These are phyloP conservation scores for Vanessa atalanta DNA, from an alignment of 1,140 invertebrate genomes.

Conservation along the genomic window DNA sequence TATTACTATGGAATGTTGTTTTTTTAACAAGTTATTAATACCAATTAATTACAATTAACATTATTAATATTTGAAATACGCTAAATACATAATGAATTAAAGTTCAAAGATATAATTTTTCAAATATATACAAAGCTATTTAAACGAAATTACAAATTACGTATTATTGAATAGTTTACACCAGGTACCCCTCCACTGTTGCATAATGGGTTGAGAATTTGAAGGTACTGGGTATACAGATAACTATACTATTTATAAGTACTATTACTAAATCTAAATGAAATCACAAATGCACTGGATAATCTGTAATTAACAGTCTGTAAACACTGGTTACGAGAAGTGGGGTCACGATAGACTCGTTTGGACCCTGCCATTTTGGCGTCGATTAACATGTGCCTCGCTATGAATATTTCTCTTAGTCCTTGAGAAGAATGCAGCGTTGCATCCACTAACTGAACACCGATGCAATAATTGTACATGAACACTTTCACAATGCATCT, in stretches of 20 bases:
- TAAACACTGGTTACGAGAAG: slow-evolving; percentile 38
- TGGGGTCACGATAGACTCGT: slow-evolving; percentile 59
- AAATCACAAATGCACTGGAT: slow-evolving; percentile 74
- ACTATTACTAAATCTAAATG: slow-evolving; percentile 46
- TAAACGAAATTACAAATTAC: slow-evolving; percentile 21
- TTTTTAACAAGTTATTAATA: slow-evolving; percentile 25
- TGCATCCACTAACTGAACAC: slow-evolving; percentile 85
- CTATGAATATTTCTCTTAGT: slow-evolving; percentile 86
- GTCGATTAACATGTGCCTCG: slow-evolving; percentile 79
- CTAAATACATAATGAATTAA: slow-evolving; percentile 11
- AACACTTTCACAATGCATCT: slow-evolving; percentile 84
- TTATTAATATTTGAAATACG: slow-evolving; percentile 28
- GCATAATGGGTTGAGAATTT: slow-evolving; percentile 51
- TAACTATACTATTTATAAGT: slow-evolving; percentile 27
- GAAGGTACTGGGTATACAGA: slow-evolving; percentile 59
- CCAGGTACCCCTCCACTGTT: slow-evolving; percentile 8
- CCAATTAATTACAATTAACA: slow-evolving; percentile 14
- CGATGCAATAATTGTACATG: slow-evolving; percentile 84
- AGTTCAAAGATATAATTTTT: slow-evolving; percentile 1
- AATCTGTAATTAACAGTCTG: slow-evolving; percentile 42
- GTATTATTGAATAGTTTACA: slow-evolving; percentile 14
- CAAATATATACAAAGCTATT: slow-evolving; percentile 36
- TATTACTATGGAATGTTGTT: slow-evolving; percentile 74
- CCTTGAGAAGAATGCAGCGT: slow-evolving; percentile 86
- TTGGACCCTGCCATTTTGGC: slow-evolving; percentile 60